Base-by-base conservation (phyloP, 37 sponge, comb jelly and placozoan species). In the Cliona cf. orientalis region DNA sequence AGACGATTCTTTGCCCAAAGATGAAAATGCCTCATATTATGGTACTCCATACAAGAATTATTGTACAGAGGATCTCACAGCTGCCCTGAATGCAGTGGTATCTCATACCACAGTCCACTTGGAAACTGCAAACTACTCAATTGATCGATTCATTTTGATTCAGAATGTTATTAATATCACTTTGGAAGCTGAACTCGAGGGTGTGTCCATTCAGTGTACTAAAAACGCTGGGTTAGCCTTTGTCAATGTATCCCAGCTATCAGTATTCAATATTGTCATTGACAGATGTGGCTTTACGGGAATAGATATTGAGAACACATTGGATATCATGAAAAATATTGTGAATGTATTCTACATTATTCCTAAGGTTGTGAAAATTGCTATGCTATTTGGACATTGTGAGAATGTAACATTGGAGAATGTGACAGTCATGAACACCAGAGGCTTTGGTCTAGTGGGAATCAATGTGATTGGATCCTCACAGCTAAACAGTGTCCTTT, bases 391-490 rank as follows among this genome's bases (percentile, higher is more conserved):
- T 19, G 80, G 39, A 6, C 29, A 55, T 6, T 39, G 42, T 22
- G 32, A 66, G 5, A 42, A 69, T 35, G 23, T 80, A 22, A 25
- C 2, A 0, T 39, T 69, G 71, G 70, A 80, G 1, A 0, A 57
- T 17, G 70, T 69, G 26, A 36, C 42, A 22, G 39, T 80, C 42
- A 46, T 55, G 3, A 69, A 57, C 58, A 80, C 69, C 26, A 69
- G 14, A 31, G 80, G 80, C 25, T 26, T 80, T 23, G 80, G 80
- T 0, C 70, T 80, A 23, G 70, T 69, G 4, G 80, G 70, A 3
- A 28, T 80, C 28, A 80, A 80, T 28, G 70, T 80, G 4, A 37
- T 69, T 5, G 80, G 80, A 55, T 26, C 33, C n/a, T 69, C 80
- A 23, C 33, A 36, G 29, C 37, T 80, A 25, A 46, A 23, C 9